Evolutionary conservation across 2,113 vertebrate species (phyloP), one percentile per base, ranked within the genome.

Genomic region (Sardina pilchardus): DNA sequence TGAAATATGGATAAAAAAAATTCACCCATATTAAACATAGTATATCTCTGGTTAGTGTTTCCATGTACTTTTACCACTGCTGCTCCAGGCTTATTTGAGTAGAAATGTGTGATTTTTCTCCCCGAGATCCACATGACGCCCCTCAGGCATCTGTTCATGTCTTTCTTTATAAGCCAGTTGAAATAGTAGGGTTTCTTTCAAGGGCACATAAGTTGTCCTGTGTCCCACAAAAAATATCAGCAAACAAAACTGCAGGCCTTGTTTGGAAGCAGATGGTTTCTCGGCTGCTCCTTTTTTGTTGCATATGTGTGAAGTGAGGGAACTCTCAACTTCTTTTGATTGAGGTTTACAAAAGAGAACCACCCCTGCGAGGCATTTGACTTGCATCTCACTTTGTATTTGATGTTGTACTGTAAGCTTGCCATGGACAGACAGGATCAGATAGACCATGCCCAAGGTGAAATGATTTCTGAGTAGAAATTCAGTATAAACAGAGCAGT

Each of bases 101-200:
- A 86, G 63, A 91, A 88, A 90, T 89, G 24, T 84, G 39, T 43
- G 59, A 90, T 86, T 78, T 86, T 87, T 26, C n/a, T 12, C n/a
- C 63, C 9, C 63, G 88, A 87, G 85, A 89, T 89, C 87, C 86
- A 85, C 87, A 85, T 45, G 81, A 87, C 85, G 86, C 81, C 50
- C 86, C 88, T 87, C 19, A 82, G 83, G 83, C 88, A 94, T 92
- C 91, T 92, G 90, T 83, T 91, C 45, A 12, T 34, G 36, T 39
- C 83, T 86, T 87, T 89, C 81, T 88, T 86, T 85, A 85, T 43
- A 82, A 82, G 82, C 86, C 85, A 85, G 90, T 87, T 84, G 83
- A 88, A 89, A 89, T 42, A 85, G 12, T 81, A 84, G 88, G 82
- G 36, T 67, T 81, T 88, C 87, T 86, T 43, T 90, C 86, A 92